Evolutionary conservation across 2,113 vertebrate genomes (phyloP), one percentile per base, ranked within the genome.

Genomic region (Nibea coibor): DNA sequence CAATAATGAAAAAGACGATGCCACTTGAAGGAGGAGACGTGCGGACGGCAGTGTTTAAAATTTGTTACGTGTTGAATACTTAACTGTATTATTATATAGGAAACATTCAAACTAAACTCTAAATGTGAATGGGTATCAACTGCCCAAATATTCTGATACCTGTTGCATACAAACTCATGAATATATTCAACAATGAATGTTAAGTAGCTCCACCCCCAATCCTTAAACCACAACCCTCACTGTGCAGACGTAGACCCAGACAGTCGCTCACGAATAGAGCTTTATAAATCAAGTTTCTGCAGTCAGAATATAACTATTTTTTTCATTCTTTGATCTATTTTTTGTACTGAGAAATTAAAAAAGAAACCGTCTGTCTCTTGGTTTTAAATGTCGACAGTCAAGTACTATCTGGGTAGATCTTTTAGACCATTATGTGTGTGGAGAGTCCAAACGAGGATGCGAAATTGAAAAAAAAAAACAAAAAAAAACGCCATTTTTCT

Each of bases 1-100:
- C 97, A 99, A 98, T 99, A 99, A 98, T 95, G 95, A 93, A 95
- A 81, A 80, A 81, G 72, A 88, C 12, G 50, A 83, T 26, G 85
- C 62, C 75, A 82, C 63, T 58, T 95, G 95, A 95, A 95, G 51
- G 95, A 96, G 95, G 72, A 78, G 82, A 47, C 4, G 5, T 51
- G 48, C n/a, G 50, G 59, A 80, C 50, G 78, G 77, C 42, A 71
- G 72, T 63, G 70, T 63, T 92, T 92, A 91, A 72, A 87, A 89
- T 94, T 91, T 93, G 92, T 94, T 70, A 80, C 53, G 71, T 88
- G 85, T 88, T 80, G 75, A 88, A 83, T 80, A 84, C 78, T 72
- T 72, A 75, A 85, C 58, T 81, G 78, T 89, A 88, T 78, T 89
- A 88, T 78, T 81, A 78, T 75, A 74, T 82, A 87, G 75, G 31